Base-by-base conservation (phyloP, 1,140 invertebrate genomes). In the Drosophila oshimai region DNA sequence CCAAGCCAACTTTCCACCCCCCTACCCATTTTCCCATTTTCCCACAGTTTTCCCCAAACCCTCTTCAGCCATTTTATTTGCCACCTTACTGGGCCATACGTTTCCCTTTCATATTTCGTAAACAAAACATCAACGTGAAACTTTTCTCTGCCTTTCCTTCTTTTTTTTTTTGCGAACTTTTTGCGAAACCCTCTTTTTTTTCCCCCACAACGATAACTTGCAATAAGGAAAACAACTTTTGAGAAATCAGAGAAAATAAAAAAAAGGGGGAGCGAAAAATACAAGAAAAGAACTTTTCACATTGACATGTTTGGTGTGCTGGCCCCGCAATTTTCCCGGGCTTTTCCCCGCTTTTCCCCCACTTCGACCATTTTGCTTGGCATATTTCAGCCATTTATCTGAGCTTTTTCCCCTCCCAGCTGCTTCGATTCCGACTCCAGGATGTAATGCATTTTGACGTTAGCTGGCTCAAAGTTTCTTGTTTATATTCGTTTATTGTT, bases 401-500 rank as follows among this genome's bases (percentile, higher is more conserved):
- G 54, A 36, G 24, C 60, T 44, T 28, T 44, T 29, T 33, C n/a
- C 9, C 3, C 22, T 7, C 34, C 24, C 9, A 18, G 3, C 24
- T 24, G 20, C 36, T 60, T 60, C 34, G 26, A 36, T 47, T 49
- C 54, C 65, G n/a, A 37, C 49, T 44, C 49, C 37, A 73, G 68
- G 53, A 84, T 83, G 58, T 79, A 86, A 79, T 84, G 79, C 80
- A 84, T 86, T 84, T 79, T 81, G 71, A 61, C 53, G 65, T 58
- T 49, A 60, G 69, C 46, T 64, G 49, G 57, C 46, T 55, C 73
- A 79, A 83, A 83, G 79, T 84, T 84, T 84, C 74, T 84, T 83
- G 78, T 83, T 84, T 84, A 84, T 83, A 83, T 84, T 84, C 79
- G 79, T 74, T 84, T 84, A 84, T 84, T 84, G 79, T 84, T 84